A percentile compares a stretch with the other conserved stretches of the same genome.
phyloP scores from a whole-genome alignment of 2,797 vertebrate genomes.

The Pagetopsis macropterus region DNA sequence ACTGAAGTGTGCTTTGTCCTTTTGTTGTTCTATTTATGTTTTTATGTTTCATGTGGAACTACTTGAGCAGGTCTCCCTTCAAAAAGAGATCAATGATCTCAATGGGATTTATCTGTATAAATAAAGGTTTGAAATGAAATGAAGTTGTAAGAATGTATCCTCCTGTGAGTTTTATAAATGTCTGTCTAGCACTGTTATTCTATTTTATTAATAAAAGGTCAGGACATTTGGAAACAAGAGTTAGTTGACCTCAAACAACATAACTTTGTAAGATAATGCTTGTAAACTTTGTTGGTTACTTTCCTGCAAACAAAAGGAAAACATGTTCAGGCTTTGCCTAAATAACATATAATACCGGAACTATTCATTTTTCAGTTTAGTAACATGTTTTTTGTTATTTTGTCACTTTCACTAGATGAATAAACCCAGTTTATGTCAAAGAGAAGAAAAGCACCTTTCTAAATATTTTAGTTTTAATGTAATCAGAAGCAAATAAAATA shows the following conservation, averaged over 20 bases:
- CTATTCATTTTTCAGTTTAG: background rate
- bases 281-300: background rate
- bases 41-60: too few species aligned
- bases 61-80: too few species aligned
- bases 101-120: too few species aligned
- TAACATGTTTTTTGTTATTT: background rate
- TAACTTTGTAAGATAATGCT: background rate
- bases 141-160: background rate
- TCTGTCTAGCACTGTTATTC: too few species aligned
- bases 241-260: background rate
- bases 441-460: background rate
- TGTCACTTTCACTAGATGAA: background rate
- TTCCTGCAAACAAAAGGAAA: background rate
- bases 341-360: background rate
- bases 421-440: background rate
- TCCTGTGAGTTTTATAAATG: too few species aligned
- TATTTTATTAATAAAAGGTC: background rate
- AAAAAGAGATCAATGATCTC: too few species aligned
- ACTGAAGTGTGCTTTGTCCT: background rate
- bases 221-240: background rate
- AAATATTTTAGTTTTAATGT: background rate
- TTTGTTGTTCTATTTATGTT: too few species aligned
- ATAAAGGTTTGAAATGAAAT: too few species aligned
- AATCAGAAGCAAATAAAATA: conserved; percentile 1
- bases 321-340: background rate